phyloP scores from a whole-genome alignment of 2,888 invertebrate species.

The Caenorhabditis macrosperma region DNA sequence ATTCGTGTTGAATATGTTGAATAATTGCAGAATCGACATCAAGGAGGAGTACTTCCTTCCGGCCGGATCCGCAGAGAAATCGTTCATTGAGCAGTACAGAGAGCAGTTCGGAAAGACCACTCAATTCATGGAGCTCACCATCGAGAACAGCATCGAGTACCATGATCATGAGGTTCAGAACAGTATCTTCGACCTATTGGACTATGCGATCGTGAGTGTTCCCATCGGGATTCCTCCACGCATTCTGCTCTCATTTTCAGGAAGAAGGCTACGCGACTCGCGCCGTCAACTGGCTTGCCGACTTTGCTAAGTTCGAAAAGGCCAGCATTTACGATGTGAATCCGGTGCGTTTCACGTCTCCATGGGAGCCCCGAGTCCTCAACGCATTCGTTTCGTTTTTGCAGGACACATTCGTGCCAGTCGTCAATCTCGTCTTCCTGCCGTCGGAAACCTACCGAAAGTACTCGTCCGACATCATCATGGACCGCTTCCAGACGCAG shows the following conservation, averaged over 20 bases:
- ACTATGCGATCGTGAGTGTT: constrained; percentile 60
- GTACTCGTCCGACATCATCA: constrained; percentile 75
- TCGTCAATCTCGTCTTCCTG: constrained; percentile 79
- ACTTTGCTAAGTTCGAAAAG: constrained; percentile 78
- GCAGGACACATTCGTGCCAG: constrained; percentile 79
- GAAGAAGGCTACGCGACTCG: constrained; percentile 74
- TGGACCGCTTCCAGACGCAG: constrained; percentile 74
- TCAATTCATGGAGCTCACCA: constrained; percentile 60
- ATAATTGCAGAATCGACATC: constrained; percentile 59
- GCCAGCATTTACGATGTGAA: constrained; percentile 78
- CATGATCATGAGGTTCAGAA: constrained; percentile 56
- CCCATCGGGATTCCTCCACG: neutral
- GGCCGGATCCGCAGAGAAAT: constrained; percentile 48
- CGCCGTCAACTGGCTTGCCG: constrained; percentile 77
- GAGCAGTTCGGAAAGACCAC: constrained; percentile 67
- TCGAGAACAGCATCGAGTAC: constrained; percentile 65
- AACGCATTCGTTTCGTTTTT: constrained; percentile 2
- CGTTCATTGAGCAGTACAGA: constrained; percentile 68
- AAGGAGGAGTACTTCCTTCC: constrained; percentile 74
- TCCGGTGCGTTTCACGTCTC: constrained; percentile 61
- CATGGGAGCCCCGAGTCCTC: neutral
- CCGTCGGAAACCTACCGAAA: constrained; percentile 71
- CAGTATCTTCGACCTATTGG: constrained; percentile 61
- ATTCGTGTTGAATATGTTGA: too few species aligned
- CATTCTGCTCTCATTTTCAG: constrained; percentile 49